Percentiles rank a stretch among this genome's conserved stretches.
phyloP scores from a whole-genome alignment of 1,140 invertebrate species.

The Macrostomum lignano region DNA sequence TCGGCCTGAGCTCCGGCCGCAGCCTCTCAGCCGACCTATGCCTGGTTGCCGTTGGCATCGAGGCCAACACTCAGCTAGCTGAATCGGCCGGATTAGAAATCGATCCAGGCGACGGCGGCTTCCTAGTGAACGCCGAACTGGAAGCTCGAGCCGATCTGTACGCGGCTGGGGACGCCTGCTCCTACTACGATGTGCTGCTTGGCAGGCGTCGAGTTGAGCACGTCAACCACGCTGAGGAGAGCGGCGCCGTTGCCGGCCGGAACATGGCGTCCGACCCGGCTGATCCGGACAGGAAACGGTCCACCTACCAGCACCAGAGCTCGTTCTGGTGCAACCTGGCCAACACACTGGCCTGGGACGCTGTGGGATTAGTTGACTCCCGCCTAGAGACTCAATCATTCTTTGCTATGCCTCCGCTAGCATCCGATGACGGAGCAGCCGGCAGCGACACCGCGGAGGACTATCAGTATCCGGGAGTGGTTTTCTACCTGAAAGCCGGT shows the following conservation, averaged over 20 bases:
- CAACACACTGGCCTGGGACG: slow-evolving; percentile 66
- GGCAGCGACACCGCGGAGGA: background rate
- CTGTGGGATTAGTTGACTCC: slow-evolving; percentile 67
- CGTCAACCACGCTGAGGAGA: slow-evolving; percentile 74
- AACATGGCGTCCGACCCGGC: slow-evolving; percentile 44
- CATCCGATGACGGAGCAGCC: background rate
- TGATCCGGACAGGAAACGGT: background rate
- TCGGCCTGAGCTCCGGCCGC: too few relatives aligned
- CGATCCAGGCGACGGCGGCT: slow-evolving; percentile 49
- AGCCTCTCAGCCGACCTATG: too few relatives aligned
- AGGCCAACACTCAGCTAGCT: slow-evolving; percentile 52
- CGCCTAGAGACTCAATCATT: slow-evolving; percentile 54
- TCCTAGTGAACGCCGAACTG: slow-evolving; percentile 62
- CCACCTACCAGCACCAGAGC: slow-evolving; percentile 3
- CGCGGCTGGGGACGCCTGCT: slow-evolving; percentile 77
- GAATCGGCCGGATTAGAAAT: slow-evolving; percentile 45
- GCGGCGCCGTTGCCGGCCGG: slow-evolving; percentile 61
- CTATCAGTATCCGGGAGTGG: slow-evolving; percentile 33
- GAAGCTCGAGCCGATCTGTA: slow-evolving; percentile 56
- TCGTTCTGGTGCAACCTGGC: slow-evolving; percentile 66
- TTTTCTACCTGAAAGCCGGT: slow-evolving; percentile 58
- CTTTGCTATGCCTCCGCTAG: slow-evolving; percentile 36
- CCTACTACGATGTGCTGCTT: slow-evolving; percentile 54
- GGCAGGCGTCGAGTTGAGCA: slow-evolving; percentile 50
- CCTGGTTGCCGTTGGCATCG: slow-evolving; percentile 51